phyloP scores from a whole-genome alignment of 2,888 invertebrate genomes.

The Hyles lineata region DNA sequence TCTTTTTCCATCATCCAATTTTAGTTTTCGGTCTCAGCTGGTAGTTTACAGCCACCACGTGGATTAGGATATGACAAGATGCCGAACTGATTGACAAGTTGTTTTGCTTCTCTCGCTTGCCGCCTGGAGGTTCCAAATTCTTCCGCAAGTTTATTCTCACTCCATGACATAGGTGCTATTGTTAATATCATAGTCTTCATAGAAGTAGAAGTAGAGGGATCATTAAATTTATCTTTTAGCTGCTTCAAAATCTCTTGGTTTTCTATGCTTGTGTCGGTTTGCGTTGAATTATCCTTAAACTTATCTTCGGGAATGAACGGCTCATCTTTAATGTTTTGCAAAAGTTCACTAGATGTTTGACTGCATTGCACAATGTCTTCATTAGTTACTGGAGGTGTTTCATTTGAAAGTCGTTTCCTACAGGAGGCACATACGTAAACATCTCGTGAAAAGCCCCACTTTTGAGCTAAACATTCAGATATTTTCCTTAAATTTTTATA shows the following conservation, averaged over 20 bases:
- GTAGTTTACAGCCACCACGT: constrained; percentile 35
- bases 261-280: no score
- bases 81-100: constrained; percentile 38
- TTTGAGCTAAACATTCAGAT: constrained; percentile 1
- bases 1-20: no score
- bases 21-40: background rate
- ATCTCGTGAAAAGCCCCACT: no score
- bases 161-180: constrained; percentile 42
- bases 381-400: no score
- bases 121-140: constrained; percentile 42
- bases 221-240: constrained; percentile 41
- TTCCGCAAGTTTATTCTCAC: constrained; percentile 34
- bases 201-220: constrained; percentile 37
- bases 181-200: constrained; percentile 42
- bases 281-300: constrained; percentile 30
- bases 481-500: background rate
- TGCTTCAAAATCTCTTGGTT: constrained; percentile 31
- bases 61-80: constrained; percentile 42
- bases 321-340: no score
- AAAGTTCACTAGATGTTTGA: no score
- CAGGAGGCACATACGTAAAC: no score
- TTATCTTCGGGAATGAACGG: constrained; percentile 33
- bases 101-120: constrained; percentile 43
- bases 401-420: no score
- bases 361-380: no score